These are phyloP conservation scores for Plodia interpunctella DNA, from an alignment of 1,140 invertebrate species.

Conservation along the genomic window DNA sequence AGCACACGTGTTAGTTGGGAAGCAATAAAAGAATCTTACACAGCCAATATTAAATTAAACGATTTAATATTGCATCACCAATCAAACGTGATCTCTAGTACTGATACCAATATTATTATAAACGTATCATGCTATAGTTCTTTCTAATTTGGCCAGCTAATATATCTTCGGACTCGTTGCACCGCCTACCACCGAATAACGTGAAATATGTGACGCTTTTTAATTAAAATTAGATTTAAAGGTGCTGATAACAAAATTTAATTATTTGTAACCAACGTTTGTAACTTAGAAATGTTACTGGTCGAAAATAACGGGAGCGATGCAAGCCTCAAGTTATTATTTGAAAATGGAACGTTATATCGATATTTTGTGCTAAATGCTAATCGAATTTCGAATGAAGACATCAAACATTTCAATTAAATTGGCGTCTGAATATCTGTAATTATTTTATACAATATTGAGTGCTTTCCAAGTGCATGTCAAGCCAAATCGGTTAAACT, in stretches of 20 bases:
- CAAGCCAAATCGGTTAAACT: background rate
- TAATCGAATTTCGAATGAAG: conserved; percentile 1
- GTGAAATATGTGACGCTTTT: conserved; percentile 73
- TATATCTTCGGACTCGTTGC: conserved; percentile 39
- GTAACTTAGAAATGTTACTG: conserved; percentile 49
- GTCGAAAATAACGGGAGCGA: conserved; percentile 22
- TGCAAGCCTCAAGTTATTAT: conserved; percentile 14
- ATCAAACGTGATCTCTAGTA: conserved; percentile 33
- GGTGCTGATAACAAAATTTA: conserved; percentile 64
- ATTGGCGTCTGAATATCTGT: no score
- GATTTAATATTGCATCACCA: conserved; percentile 68
- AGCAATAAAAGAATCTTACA: conserved; percentile 69
- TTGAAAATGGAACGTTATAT: conserved; percentile 17
- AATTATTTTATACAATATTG: no score
- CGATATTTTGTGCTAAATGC: background rate
- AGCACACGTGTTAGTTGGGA: conserved; percentile 55
- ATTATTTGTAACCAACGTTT: no score
- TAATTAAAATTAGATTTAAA: conserved; percentile 73
- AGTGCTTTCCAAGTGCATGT: no score
- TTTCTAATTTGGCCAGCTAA: conserved; percentile 34
- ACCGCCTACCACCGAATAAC: conserved; percentile 68
- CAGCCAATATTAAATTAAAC: conserved; percentile 71
- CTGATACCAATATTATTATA: conserved; percentile 21
- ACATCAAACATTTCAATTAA: background rate
- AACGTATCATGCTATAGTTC: conserved; percentile 31